Evolutionary conservation across 2,888 invertebrate genomes (phyloP).

Genomic region (Stictocephala bisonia): DNA sequence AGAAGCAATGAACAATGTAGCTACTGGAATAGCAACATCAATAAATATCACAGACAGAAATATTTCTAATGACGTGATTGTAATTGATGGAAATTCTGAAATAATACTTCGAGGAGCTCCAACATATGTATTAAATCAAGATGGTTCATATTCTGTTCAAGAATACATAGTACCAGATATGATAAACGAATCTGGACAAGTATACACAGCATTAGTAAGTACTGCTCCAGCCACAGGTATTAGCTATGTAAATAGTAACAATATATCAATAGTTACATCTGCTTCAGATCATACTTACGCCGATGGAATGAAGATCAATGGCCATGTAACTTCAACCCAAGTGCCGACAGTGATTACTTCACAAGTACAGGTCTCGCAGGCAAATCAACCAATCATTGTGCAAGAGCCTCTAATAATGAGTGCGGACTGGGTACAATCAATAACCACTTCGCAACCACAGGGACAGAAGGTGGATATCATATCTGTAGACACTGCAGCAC

Average conservation of each 20-base stretch:
- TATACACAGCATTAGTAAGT: conserved; percentile 46
- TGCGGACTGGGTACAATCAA: conserved; percentile 26
- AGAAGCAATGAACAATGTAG: conserved; percentile 69
- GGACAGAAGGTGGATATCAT: conserved; percentile 6
- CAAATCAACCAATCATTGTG: conserved; percentile 16
- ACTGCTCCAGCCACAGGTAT: not conserved
- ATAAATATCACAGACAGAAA: conserved; percentile 54
- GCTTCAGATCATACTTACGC: conserved; percentile 44
- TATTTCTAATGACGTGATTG: conserved; percentile 54
- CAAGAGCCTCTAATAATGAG: conserved; percentile 21
- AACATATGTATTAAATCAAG: conserved; percentile 43
- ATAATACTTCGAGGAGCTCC: conserved; percentile 51
- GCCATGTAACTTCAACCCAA: conserved; percentile 5
- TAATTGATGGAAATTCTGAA: conserved; percentile 54
- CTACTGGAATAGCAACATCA: conserved; percentile 70
- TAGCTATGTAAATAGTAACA: conserved; percentile 36
- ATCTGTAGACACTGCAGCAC: too few species aligned
- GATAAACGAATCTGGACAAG: conserved; percentile 50
- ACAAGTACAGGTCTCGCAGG: not conserved
- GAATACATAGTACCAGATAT: conserved; percentile 57
- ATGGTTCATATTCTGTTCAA: conserved; percentile 27
- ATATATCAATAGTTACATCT: conserved; percentile 15
- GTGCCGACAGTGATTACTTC: not conserved
- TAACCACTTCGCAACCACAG: not conserved
- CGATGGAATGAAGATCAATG: conserved; percentile 32